Base-by-base conservation (phyloP, 2,888 invertebrate genomes). In the Agonopterix alstromeriana region DNA sequence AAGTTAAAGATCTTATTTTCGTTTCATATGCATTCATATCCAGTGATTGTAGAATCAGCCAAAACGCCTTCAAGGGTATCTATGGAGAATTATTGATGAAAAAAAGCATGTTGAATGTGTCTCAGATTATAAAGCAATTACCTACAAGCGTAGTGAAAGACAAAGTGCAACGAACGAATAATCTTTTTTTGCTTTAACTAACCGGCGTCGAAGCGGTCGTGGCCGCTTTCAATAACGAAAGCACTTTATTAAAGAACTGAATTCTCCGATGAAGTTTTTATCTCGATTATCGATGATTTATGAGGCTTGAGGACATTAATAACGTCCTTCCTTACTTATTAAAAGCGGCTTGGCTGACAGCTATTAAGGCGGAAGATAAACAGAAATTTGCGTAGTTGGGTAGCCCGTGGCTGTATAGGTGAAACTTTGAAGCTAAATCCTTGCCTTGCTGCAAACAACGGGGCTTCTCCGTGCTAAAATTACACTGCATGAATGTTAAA, bases 331-430 rank as follows among this genome's bases (percentile, higher is more conserved):
- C 53, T 52, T 42, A 41, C 48, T 56, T 57, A 57, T 53, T 55
- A 59, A 46, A 53, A 46, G 54, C 48, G 43, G 51, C 17, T 8
- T 35, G 11, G 41, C 54, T 51, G 59, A 56, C 58, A 56, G 56
- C 53, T 58, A 60, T 63, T 63, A 61, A 61, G 53, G 45, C 51
- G 47, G 40, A 57, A 59, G 63, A 65, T 61, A 63, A 63, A 64
- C 57, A 64, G 52, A 51, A 53, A 57, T 58, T 56, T 49, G 53
- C 46, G 53, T 47, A 46, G 47, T 53, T 55, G 27, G 3, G 27
- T 27, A 27, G 27, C 27, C 27, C 27, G 27, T 27, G 27, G 27
- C 27, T 27, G 9, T 38, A 38, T 38, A n/a, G 38, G n/a, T 38
- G 38, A 38, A 38, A 38, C 38, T 38, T 38, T 38, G 38, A 38